Percentiles rank a stretch among this genome's conserved stretches.
Conservation (phyloP, 2,113 vertebrate genomes). For the Condylura cristata region DNA sequence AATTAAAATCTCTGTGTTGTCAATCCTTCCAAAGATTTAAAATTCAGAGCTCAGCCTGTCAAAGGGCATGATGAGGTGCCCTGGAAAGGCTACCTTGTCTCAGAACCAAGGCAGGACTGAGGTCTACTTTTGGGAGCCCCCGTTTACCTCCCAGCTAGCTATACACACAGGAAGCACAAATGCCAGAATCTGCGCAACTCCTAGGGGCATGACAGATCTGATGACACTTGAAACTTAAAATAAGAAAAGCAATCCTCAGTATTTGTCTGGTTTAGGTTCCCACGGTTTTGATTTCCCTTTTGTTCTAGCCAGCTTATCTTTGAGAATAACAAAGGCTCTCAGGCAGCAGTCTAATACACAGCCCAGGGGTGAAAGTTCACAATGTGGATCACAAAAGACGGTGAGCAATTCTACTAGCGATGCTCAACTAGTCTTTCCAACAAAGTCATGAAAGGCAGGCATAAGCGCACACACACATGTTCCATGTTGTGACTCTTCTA, state of each 20-base stretch:
- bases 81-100: not conserved
- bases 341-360: not conserved
- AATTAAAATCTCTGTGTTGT: not conserved
- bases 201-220: constrained; percentile 93
- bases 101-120: not conserved
- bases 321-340: not conserved
- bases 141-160: not conserved
- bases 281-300: not conserved
- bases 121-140: not conserved
- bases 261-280: not conserved
- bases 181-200: constrained; percentile 84
- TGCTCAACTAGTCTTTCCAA: not conserved
- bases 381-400: not conserved
- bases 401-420: not conserved
- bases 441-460: not conserved
- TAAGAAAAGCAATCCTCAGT: not conserved
- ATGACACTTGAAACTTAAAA: constrained; percentile 90
- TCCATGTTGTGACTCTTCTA: not conserved
- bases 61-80: not conserved
- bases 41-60: not conserved
- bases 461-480: not conserved
- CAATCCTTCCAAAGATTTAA: not conserved
- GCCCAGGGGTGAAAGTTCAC: not conserved
- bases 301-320: not conserved
- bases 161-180: not conserved